Evolutionary conservation across 2,797 vertebrate species (phyloP).

Genomic region (Muscicapa comitata): DNA sequence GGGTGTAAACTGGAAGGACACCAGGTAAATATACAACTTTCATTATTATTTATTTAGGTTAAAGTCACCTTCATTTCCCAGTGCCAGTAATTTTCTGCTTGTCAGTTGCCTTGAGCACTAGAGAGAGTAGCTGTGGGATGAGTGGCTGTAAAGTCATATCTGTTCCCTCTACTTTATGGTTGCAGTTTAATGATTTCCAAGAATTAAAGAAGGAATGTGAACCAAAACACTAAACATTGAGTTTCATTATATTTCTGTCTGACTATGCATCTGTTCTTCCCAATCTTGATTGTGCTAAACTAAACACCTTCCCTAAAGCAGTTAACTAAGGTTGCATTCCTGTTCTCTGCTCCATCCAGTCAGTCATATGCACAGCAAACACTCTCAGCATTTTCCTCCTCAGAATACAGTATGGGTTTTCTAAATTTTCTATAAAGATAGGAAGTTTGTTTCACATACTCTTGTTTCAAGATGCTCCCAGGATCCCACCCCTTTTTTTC

Average conservation of each 20-base stretch:
- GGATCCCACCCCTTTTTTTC: background rate
- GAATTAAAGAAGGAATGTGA: background rate
- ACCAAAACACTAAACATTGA: background rate
- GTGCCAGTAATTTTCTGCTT: background rate
- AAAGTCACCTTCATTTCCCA: background rate
- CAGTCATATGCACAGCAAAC: background rate
- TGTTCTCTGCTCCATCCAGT: background rate
- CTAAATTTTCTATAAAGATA: background rate
- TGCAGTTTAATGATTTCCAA: background rate
- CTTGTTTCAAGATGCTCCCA: background rate
- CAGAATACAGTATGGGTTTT: background rate
- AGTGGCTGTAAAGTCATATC: background rate
- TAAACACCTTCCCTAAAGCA: background rate
- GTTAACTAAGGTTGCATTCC: background rate
- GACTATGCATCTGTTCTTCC: background rate
- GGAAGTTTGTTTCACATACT: background rate
- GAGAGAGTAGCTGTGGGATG: background rate
- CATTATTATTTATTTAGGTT: background rate
- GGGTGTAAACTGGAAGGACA: background rate
- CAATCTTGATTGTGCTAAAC: background rate
- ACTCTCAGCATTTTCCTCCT: background rate
- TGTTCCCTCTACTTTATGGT: background rate
- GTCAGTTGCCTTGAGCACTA: background rate
- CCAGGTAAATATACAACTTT: background rate
- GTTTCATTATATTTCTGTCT: background rate